Conservation (phyloP, 2,888 invertebrate species). For the Lathronympha strigana region DNA sequence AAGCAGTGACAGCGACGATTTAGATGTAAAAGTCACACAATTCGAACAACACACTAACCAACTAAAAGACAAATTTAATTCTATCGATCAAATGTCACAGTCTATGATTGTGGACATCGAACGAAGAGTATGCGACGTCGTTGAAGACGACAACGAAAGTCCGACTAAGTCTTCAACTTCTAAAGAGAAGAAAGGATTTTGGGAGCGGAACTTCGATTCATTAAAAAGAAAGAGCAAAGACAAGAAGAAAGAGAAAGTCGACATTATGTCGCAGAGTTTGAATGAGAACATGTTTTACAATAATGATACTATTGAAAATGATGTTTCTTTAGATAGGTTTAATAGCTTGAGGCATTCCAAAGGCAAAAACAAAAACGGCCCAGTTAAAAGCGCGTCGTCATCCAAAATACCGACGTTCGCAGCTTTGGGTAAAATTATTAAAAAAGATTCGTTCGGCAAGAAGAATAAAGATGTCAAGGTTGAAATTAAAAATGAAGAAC, state of each 20-base stretch:
- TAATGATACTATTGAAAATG: constrained; percentile 77
- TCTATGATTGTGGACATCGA: constrained; percentile 82
- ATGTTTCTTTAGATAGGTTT: constrained; percentile 70
- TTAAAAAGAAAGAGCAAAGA: constrained; percentile 70
- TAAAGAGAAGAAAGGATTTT: constrained; percentile 82
- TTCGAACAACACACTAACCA: constrained; percentile 74
- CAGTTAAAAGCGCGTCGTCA: constrained; percentile 73
- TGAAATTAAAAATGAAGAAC: constrained; percentile 54
- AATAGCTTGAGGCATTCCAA: constrained; percentile 77
- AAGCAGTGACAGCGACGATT: constrained; percentile 77
- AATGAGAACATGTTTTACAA: constrained; percentile 81
- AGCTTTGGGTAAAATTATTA: constrained; percentile 78
- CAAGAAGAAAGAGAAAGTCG: constrained; percentile 77
- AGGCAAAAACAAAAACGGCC: constrained; percentile 69
- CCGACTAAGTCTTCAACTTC: constrained; percentile 74
- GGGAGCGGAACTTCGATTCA: constrained; percentile 82
- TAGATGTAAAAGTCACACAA: constrained; percentile 66
- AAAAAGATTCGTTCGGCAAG: constrained; percentile 75
- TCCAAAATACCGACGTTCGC: constrained; percentile 81
- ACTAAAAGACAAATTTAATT: constrained; percentile 77
- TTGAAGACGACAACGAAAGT: constrained; percentile 65
- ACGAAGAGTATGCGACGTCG: constrained; percentile 63
- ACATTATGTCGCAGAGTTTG: constrained; percentile 82
- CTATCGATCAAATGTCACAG: constrained; percentile 81
- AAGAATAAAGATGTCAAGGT: constrained; percentile 63